These are phyloP conservation scores for Cylas formicarius DNA, from an alignment of 1,140 invertebrate genomes.

Conservation along the genomic window DNA sequence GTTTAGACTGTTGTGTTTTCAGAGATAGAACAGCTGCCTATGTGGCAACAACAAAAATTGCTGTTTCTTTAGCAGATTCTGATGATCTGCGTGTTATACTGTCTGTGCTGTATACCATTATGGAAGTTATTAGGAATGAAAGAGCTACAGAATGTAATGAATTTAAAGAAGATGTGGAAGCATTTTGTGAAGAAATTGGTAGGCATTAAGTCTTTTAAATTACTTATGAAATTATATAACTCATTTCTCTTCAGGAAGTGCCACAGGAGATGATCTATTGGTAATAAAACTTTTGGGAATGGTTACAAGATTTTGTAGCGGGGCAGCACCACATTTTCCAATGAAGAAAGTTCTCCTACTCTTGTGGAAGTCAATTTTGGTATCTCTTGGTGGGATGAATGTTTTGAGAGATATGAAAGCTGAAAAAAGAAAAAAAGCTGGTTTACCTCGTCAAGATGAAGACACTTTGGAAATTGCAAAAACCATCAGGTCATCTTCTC, in stretches of 20 bases:
- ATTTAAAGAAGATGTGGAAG: conserved; percentile 50
- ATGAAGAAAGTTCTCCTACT: conserved; percentile 96
- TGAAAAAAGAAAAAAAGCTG: conserved; percentile 58
- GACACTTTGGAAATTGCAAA: conserved; percentile 90
- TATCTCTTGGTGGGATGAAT: conserved; percentile 83
- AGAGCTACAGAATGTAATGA: conserved; percentile 55
- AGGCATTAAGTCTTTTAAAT: conserved; percentile 28
- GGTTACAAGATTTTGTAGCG: conserved; percentile 92
- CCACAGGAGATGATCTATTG: conserved; percentile 70
- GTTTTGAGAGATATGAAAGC: conserved; percentile 52
- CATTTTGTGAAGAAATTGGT: conserved; percentile 77
- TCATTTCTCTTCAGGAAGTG: conserved; percentile 19
- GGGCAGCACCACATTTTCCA: conserved; percentile 89
- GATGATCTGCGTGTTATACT: conserved; percentile 85
- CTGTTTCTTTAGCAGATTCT: conserved; percentile 86
- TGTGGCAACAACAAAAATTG: conserved; percentile 76
- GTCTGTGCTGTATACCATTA: conserved; percentile 89
- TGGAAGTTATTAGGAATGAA: conserved; percentile 79
- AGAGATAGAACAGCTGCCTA: conserved; percentile 66
- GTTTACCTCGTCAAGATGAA: conserved; percentile 71
- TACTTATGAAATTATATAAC: neutral
- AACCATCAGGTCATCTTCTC: conserved; percentile 89
- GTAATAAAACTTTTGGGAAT: conserved; percentile 85
- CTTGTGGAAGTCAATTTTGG: conserved; percentile 89
- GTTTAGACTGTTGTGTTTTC: too few species aligned